Percentiles rank a stretch among this genome's conserved stretches.
Conservation (phyloP, 1,140 invertebrate genomes). For the Drosophila nebulosa region DNA sequence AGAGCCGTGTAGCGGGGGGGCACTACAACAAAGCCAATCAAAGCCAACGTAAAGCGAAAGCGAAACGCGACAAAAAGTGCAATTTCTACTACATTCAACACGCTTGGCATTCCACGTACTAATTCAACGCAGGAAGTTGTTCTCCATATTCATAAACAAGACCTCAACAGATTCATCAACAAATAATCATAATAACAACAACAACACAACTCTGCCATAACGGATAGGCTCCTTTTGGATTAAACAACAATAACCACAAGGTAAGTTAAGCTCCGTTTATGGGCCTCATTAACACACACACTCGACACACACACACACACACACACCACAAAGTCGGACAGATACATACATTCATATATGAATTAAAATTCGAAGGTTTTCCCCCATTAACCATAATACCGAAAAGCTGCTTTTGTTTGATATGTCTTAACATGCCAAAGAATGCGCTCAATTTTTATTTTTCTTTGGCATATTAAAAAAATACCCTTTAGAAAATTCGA, state of each 20-base stretch:
- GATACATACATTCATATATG: not conserved
- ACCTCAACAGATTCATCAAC: conserved; percentile 42
- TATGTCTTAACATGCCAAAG: conserved; percentile 21
- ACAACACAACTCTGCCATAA: conserved; percentile 14
- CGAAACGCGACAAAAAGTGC: conserved; percentile 52
- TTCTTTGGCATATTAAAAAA: not conserved
- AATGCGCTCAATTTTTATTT: not conserved
- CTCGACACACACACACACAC: not conserved
- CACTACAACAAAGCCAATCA: too few species aligned
- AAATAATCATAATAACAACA: conserved; percentile 4
- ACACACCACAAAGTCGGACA: not conserved
- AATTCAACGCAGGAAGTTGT: conserved; percentile 43
- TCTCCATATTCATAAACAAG: conserved; percentile 43
- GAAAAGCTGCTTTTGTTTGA: conserved; percentile 22
- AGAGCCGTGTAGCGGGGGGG: not conserved
- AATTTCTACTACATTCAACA: conserved; percentile 35
- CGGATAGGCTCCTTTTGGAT: conserved; percentile 24
- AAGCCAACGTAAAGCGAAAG: conserved; percentile 35
- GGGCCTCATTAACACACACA: conserved; percentile 38
- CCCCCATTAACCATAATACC: conserved; percentile 34
- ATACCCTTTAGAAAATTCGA: too few species aligned
- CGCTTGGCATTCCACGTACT: not conserved
- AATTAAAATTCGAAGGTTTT: conserved; percentile 48
- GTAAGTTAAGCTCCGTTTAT: conserved; percentile 31
- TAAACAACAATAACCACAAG: conserved; percentile 27